Percentiles rank a stretch among this genome's conserved stretches.
phyloP scores from a whole-genome alignment of 2,113 vertebrate genomes.

The Tautogolabrus adspersus region DNA sequence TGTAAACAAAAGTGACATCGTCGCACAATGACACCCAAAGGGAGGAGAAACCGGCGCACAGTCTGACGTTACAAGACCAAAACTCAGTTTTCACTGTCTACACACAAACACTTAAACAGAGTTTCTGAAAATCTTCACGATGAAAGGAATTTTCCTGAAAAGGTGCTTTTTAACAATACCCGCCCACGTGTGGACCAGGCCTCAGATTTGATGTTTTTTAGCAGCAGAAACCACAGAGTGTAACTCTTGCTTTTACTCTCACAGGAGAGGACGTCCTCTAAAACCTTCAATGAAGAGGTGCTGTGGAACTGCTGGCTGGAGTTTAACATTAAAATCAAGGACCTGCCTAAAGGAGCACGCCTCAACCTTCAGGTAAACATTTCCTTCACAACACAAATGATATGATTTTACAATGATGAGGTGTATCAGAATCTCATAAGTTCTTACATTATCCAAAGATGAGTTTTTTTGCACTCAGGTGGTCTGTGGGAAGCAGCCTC shows the following conservation, averaged over 20 bases:
- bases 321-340: slow-evolving; percentile 95
- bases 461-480: slow-evolving; percentile 69
- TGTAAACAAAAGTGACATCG: too few relatives aligned
- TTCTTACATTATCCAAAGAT: not conserved
- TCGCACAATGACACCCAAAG: too few relatives aligned
- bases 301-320: slow-evolving; percentile 98
- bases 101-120: too few relatives aligned
- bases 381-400: too few relatives aligned
- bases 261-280: slow-evolving; percentile 88
- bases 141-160: too few relatives aligned
- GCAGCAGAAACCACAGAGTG: not conserved
- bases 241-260: not conserved
- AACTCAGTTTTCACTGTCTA: too few relatives aligned
- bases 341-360: slow-evolving; percentile 93
- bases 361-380: slow-evolving; percentile 89
- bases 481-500: slow-evolving; percentile 90
- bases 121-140: too few relatives aligned
- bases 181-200: too few relatives aligned
- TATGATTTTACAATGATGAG: not conserved
- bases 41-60: too few relatives aligned
- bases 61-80: too few relatives aligned
- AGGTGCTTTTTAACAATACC: too few relatives aligned
- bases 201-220: too few relatives aligned
- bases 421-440: not conserved
- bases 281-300: slow-evolving; percentile 94